Conservation (phyloP, 2,888 invertebrate genomes). For the Nomada flava region DNA sequence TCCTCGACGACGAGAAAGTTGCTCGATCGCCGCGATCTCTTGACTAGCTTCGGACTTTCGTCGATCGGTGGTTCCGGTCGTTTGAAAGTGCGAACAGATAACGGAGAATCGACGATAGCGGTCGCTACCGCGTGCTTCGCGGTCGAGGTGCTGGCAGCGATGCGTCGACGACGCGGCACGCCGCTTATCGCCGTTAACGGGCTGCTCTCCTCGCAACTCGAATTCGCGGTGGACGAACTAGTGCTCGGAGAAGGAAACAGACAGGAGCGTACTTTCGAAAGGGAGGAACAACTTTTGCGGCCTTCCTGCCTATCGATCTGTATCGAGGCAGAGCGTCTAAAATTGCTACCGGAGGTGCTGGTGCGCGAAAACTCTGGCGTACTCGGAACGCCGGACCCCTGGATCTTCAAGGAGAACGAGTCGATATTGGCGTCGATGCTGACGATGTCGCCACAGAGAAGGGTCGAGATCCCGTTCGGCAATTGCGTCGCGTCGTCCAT, state of each 20-base stretch:
- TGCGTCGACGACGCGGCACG: conserved; percentile 10
- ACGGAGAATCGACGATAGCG: conserved; percentile 42
- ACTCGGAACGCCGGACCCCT: conserved; percentile 79
- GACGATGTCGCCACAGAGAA: conserved; percentile 86
- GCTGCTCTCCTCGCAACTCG: conserved; percentile 70
- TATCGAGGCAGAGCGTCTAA: conserved; percentile 77
- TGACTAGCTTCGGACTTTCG: conserved; percentile 81
- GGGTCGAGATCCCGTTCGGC: conserved; percentile 86
- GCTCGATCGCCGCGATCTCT: conserved; percentile 70
- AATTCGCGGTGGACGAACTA: conserved; percentile 71
- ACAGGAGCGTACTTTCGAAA: conserved; percentile 84
- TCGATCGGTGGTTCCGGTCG: conserved; percentile 88
- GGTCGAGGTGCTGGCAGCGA: not conserved
- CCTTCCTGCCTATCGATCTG: conserved; percentile 83
- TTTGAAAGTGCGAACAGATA: conserved; percentile 85
- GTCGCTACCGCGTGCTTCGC: conserved; percentile 16
- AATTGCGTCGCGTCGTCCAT: conserved; percentile 83
- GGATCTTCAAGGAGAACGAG: not conserved
- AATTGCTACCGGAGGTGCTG: conserved; percentile 56
- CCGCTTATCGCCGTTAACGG: not conserved
- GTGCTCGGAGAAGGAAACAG: conserved; percentile 84
- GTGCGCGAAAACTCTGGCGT: conserved; percentile 84
- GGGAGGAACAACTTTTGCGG: conserved; percentile 39
- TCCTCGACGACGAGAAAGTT: conserved; percentile 62
- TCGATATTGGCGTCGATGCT: conserved; percentile 56